phyloP scores from a whole-genome alignment of 64 coral and sea anemone genomes.

The Catalaphyllia jardinei region DNA sequence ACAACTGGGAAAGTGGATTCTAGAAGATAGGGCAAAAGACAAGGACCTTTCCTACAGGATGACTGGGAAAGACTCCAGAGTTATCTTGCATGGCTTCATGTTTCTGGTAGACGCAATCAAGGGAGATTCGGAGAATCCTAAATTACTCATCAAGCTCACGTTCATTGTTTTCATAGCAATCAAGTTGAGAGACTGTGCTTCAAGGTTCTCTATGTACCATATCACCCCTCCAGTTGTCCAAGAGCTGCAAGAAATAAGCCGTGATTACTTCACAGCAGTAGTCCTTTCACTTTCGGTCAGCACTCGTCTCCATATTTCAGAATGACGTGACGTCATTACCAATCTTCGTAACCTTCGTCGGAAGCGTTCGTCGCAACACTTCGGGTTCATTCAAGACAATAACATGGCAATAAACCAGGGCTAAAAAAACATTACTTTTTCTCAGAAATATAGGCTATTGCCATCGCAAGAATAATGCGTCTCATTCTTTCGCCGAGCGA shows the following conservation, averaged over 20 bases:
- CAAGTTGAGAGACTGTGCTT: slow-evolving; percentile 39
- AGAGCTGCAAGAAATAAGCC: slow-evolving; percentile 25
- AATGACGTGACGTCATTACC: no score
- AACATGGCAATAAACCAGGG: no score
- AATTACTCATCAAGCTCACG: slow-evolving; percentile 45
- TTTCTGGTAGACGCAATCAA: slow-evolving; percentile 63
- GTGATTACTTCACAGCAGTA: slow-evolving; percentile 61
- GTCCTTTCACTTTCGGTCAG: no score
- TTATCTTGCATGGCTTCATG: slow-evolving; percentile 72
- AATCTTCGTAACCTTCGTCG: no score
- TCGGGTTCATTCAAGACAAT: no score
- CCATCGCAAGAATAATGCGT: no score
- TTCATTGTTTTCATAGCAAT: slow-evolving; percentile 45
- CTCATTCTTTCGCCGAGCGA: no score
- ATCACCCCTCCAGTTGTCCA: slow-evolving; percentile 19
- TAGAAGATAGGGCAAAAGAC: slow-evolving; percentile 53
- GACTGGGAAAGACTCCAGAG: slow-evolving; percentile 68
- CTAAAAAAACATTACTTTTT: no score
- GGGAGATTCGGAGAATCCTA: slow-evolving; percentile 38
- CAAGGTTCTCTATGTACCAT: slow-evolving; percentile 51
- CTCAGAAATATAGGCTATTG: no score
- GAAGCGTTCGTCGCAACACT: no score
- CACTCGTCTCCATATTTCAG: no score
- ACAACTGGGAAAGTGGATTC: slow-evolving; percentile 65
- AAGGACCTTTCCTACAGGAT: slow-evolving; percentile 69